phyloP scores from a whole-genome alignment of 2,113 vertebrate genomes.

The Corythoichthys haematopterus region DNA sequence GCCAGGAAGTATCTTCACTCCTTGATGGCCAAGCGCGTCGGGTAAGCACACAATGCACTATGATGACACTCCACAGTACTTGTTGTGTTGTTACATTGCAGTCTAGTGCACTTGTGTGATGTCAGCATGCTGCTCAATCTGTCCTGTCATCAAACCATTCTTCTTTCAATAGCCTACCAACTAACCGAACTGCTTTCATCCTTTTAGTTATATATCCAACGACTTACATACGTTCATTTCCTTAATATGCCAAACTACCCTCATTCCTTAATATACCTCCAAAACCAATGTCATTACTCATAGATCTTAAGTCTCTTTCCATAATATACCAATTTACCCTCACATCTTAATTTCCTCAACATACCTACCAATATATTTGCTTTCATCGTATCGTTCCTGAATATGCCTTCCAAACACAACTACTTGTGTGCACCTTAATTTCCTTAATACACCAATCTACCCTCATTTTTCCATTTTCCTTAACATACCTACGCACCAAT shows the following conservation, averaged over 20 bases:
- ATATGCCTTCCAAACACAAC: too few species aligned
- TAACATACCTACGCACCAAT: too few species aligned
- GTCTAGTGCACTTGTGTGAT: constrained; percentile 31
- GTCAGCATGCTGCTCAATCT: constrained; percentile 23
- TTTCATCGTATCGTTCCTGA: background rate
- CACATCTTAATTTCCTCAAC: background rate
- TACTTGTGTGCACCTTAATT: background rate
- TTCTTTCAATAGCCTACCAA: too few species aligned
- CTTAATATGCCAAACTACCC: background rate
- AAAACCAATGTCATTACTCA: background rate
- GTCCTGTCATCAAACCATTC: constrained; percentile 5
- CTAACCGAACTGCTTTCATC: too few species aligned
- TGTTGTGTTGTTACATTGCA: background rate
- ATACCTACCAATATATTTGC: background rate
- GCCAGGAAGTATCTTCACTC: constrained; percentile 90
- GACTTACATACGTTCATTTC: background rate
- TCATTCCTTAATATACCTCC: background rate
- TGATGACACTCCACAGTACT: constrained; percentile 40
- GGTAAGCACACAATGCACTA: constrained; percentile 74
- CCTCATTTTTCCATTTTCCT: too few species aligned
- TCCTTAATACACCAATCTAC: background rate
- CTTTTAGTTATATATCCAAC: background rate
- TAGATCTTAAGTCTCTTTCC: too few species aligned
- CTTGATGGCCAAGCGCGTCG: constrained; percentile 85
- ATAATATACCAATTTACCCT: background rate